Evolutionary conservation across 2,888 invertebrate genomes (phyloP), one percentile per base, ranked within the genome.

Genomic region (Coremacera marginata): DNA sequence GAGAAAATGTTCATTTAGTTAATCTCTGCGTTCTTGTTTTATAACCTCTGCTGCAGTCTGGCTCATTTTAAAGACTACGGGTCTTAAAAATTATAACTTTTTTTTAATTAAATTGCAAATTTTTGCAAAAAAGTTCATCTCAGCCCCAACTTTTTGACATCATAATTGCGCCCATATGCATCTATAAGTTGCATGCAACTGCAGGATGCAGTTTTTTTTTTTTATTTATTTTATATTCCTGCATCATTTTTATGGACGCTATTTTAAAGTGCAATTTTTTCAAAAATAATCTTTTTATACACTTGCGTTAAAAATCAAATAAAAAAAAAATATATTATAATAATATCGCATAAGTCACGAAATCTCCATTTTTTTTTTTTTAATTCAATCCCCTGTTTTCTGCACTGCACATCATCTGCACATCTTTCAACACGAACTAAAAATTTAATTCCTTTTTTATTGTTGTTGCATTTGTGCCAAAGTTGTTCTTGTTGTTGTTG

Each of bases 91-190:
- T n/a, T n/a, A n/a, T n/a, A n/a, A n/a, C n/a, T 44, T 44, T 44
- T 44, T 44, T 2, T 44, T 44, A 1, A 37, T 7, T 8, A 37
- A 7, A 37, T 37, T 8, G 8, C 5, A 8, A 7, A 7, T 37
- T 31, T 44, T 44, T 44, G 1, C 11, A 44, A 44, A 11, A 44
- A 62, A 14, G 14, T 5, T 16, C 14, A 65, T 31, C 14, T 16
- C n/a, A 31, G 31, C 19, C 5, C 34, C 19, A 11, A 62, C 86
- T 86, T 63, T 84, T 84, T 86, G 85, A 86, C 86, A 85, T 84
- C 85, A 84, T 87, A 88, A 88, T 88, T 88, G 86, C 85, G 81
- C 81, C 82, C 81, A 84, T 82, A 80, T 81, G 81, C 83, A 77
- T 72, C 68, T 44, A 74, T 4, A 16, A 52, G n/a, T 37, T 22